Percentiles rank a stretch among this genome's conserved stretches.
These are phyloP conservation scores for Dromiciops gliroides DNA, from an alignment of 2,113 vertebrate species.

Conservation along the genomic window DNA sequence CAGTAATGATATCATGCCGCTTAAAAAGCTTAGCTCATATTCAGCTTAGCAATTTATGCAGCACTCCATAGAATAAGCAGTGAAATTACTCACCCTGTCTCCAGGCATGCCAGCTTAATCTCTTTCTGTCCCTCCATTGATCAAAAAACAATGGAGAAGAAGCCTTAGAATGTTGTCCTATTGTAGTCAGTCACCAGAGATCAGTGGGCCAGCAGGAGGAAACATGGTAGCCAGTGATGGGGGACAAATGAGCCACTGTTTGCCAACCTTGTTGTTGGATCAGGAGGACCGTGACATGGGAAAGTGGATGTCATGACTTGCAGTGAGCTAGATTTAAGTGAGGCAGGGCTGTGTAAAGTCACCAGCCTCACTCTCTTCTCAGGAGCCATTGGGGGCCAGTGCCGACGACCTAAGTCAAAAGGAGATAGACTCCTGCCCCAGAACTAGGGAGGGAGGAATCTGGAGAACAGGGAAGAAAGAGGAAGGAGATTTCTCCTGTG, in stretches of 20 bases:
- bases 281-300: too few species aligned
- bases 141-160: neutral
- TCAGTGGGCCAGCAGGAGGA: neutral
- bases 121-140: neutral
- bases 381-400: too few species aligned
- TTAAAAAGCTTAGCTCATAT: neutral
- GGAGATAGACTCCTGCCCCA: neutral
- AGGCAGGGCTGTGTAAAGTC: too few species aligned
- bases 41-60: neutral
- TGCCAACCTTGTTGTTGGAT: too few species aligned
- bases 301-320: too few species aligned
- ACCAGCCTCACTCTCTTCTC: too few species aligned
- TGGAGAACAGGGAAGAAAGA: neutral
- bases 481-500: neutral
- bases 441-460: neutral
- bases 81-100: neutral
- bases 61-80: neutral
- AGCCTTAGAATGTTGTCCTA: neutral
- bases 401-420: neutral
- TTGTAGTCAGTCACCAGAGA: neutral
- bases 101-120: neutral
- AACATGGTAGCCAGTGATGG: neutral
- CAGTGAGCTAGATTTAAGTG: too few species aligned
- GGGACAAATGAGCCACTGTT: neutral
- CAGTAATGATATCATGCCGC: neutral